Evolutionary conservation across 2,888 invertebrate species (phyloP), one percentile per base, ranked within the genome.

Genomic region (Pomacea canaliculata): DNA sequence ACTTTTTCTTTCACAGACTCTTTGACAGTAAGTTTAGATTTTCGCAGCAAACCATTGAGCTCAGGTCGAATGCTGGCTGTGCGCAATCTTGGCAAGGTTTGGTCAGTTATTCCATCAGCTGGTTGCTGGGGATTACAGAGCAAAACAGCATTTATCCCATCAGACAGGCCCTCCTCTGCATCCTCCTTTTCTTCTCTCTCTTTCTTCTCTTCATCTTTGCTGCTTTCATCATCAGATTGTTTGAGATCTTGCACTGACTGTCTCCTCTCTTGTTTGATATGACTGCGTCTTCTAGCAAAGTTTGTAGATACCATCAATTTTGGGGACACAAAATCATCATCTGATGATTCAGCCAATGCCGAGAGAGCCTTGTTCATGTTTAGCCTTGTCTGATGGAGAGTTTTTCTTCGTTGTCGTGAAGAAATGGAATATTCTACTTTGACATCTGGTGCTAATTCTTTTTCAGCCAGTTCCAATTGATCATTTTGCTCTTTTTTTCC

Each of bases 1-100:
- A 83, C 78, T 13, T 76, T 77, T 68, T 80, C 79, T 19, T 76
- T 73, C n/a, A 83, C 16, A 18, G 78, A 73, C 13, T 78, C 79
- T 59, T 79, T 77, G 16, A 82, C 80, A n/a, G 80, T 66, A n/a
- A 81, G 70, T 66, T 82, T 78, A 18, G 78, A 72, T 13, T 71
- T 76, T 60, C 73, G 72, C 65, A 80, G 62, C 18, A 82, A 66
- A 23, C 71, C 76, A 71, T 72, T 76, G n/a, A 82, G 62, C 18
- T 78, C 80, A 19, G 79, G 77, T 49, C 72, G 68, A n/a, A 69
- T 70, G 19, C 49, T 71, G 13, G 69, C 65, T 48, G 72, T 63
- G 48, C n/a, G 65, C 37, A 23, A 65, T 60, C 71, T 73, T 8
- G 76, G n/a, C 16, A 66, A 37, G 4, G 76, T n/a, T 12, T 59